Evolutionary conservation across 2,113 vertebrate species (phyloP).

Genomic region (Toxotes chatareus): DNA sequence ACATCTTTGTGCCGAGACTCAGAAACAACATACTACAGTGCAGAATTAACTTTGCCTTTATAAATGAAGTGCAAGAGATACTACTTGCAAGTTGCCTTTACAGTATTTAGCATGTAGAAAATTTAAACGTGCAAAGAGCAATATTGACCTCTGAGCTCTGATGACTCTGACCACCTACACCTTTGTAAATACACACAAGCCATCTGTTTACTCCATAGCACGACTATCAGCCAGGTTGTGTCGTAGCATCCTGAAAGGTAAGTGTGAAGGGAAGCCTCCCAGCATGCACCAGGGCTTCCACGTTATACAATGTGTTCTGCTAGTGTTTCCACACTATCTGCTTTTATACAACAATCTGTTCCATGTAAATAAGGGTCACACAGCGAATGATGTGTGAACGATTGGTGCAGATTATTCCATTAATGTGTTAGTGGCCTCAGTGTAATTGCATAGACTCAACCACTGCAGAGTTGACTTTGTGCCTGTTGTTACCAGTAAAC

Average conservation of each 20-base stretch:
- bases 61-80: constrained; percentile 7
- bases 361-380: background rate
- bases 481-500: too few species aligned
- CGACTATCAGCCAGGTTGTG: background rate
- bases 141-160: background rate
- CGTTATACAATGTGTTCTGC: background rate
- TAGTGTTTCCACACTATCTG: background rate
- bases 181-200: constrained; percentile 13
- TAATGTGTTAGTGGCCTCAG: background rate
- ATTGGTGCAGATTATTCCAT: constrained; percentile 11
- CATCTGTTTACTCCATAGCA: constrained; percentile 13
- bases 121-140: background rate
- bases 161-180: background rate
- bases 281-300: constrained; percentile 2
- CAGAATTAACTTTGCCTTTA: constrained; percentile 6
- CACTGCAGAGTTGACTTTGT: too few species aligned
- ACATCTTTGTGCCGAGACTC: constrained; percentile 16
- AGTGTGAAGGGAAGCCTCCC: background rate
- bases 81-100: background rate
- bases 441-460: background rate
- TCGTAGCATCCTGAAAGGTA: background rate
- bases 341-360: background rate
- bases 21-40: constrained; percentile 5
- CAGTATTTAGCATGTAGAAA: background rate
- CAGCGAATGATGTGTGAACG: background rate